Base-by-base conservation (phyloP, 2,888 invertebrate genomes). In the Morinoia aosen region DNA sequence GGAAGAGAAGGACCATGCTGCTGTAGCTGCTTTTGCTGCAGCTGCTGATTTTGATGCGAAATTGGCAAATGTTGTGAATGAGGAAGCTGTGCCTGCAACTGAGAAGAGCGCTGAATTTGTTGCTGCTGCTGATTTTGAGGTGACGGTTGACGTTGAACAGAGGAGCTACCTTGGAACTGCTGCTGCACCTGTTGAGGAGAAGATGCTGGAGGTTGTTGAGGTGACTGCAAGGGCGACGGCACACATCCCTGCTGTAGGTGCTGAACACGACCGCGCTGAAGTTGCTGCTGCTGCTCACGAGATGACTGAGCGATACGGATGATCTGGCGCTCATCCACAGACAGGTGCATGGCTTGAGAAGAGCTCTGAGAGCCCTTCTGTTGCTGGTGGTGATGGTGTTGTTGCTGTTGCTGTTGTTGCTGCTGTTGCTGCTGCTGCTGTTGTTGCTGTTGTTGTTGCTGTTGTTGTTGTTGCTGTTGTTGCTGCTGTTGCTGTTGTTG, bases 251-350 rank as follows among this genome's bases (percentile, higher is more conserved):
- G 90, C 33, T 90, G 90, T 3, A 90, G 16, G 16, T 90, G 90
- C 39, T 90, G 90, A 90, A 39, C 90, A 40, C 90, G 90, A 40
- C 90, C 25, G 40, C 39, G 48, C 48, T 90, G 90, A 40, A 48
- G 90, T 39, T 90, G 91, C 33, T 33, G 91, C 19, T 88, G 95
- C 40, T 91, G 94, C 76, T 95, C 95, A 14, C 96, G 96, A 76
- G 95, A 96, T 10, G 96, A 64, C 90, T 96, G 96, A 19, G 96
- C 96, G 88, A 96, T 96, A 14, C 96, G 95, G 33, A 96, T 96
- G 48, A 96, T 96, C 76, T 96, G 96, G 14, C 96, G 96, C 90
- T 96, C 96, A 88, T 96, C 96, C n/a, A 96, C 95, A 19, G 96
- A 96, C 61, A 96, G 58, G 57, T 96, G 96, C 90, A 93, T 57